These are phyloP conservation scores for Myrmecobius fasciatus DNA, from an alignment of 2,113 vertebrate genomes.

Conservation along the genomic window DNA sequence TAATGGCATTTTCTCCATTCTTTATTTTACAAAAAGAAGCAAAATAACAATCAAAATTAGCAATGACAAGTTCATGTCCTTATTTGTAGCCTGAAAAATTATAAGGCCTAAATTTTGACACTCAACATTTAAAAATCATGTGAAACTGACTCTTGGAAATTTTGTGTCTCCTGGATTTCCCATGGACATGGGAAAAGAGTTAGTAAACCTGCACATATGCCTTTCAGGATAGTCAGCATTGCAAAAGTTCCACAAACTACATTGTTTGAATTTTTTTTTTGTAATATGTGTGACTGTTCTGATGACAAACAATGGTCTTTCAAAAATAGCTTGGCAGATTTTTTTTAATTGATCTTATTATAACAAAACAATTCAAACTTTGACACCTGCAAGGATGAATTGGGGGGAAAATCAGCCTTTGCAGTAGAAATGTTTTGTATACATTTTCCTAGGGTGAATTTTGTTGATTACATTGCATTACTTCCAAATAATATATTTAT, in stretches of 20 bases:
- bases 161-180: too few species aligned
- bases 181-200: too few species aligned
- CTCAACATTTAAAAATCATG: too few species aligned
- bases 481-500: not conserved
- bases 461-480: accelerated
- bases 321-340: not conserved
- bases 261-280: not conserved
- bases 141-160: too few species aligned
- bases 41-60: too few species aligned
- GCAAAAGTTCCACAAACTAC: not conserved
- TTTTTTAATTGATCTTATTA: not conserved
- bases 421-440: not conserved
- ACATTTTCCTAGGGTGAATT: not conserved
- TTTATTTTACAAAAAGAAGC: too few species aligned
- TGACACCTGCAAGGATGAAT: not conserved
- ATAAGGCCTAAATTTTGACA: too few species aligned
- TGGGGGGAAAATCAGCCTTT: not conserved
- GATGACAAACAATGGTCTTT: accelerated
- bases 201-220: too few species aligned
- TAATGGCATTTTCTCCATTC: too few species aligned
- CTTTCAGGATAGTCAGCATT: not conserved
- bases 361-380: not conserved
- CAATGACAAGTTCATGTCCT: too few species aligned
- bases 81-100: too few species aligned
- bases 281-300: not conserved